Evolutionary conservation across 2,797 vertebrate species (phyloP), one percentile per base, ranked within the genome.

Genomic region (Falco biarmicus): DNA sequence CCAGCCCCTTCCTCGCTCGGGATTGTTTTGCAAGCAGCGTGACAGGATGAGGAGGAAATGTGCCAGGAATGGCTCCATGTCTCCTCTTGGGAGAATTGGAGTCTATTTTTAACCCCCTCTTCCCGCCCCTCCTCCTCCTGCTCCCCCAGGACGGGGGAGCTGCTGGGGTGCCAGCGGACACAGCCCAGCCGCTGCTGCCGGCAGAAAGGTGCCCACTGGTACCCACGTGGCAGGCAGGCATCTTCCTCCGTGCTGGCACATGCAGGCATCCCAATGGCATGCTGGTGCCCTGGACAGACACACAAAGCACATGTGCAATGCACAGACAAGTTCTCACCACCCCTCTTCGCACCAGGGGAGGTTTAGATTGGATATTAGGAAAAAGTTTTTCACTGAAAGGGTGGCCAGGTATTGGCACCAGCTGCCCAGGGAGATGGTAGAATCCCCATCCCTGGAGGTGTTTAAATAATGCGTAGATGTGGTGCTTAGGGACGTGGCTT

Each of bases 21-120:
- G 93, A 93, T 94, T 96, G 95, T 95, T 97, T 93, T 90, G 94
- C 95, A 78, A 87, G 93, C 94, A 53, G 88, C 56, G 32, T 96
- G 96, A 97, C 96, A 96, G 96, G 96, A 97, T 95, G 95, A 71
- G 93, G 94, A 94, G 97, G 96, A 97, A 96, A 94, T 80, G 91
- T 96, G 97, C 95, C 97, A 97, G 95, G 91, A 97, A 91, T 48
- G 95, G 95, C 92, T 97, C 94, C 89, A 0, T 87, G 89, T 37
- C 94, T 77, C 88, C 95, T 95, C 95, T 66, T 4, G 14, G 81
- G 89, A 95, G 95, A 95, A 47, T 34, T 2, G 11, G 75, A 78
- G 63, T 57, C 96, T 97, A 97, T 97, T 97, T 97, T 93, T 97
- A 97, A 93, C 25, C 29, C 41, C 41, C 74, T 10, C 21, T 76